Base-by-base conservation (phyloP, 2,113 vertebrate species). In the Hiodon alosoides region DNA sequence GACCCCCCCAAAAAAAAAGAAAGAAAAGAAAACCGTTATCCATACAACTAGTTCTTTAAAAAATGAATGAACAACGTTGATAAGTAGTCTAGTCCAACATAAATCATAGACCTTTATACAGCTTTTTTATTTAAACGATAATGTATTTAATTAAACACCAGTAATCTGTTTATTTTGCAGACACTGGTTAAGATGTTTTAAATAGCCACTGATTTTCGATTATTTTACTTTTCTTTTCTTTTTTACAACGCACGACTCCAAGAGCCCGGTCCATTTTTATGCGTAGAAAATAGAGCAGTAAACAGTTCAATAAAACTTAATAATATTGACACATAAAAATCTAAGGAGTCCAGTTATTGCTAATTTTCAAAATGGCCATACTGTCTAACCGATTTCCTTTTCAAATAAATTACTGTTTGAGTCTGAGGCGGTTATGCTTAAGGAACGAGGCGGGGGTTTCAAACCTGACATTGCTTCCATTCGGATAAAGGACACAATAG, bases 231-330 rank as follows among this genome's bases (percentile, higher is more conserved):
- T 31, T 62, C 51, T 50, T 8, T 70, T 13, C 52, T 48, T 2
- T 51, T 71, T 65, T 59, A 59, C n/a, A 69, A 7, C 14, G 11
- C 53, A 55, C 2, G 9, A 17, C 46, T 70, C 57, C 67, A 2
- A 76, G 62, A 71, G 6, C 51, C 13, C 58, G 47, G 16, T 54
- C 4, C 11, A 50, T 7, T 31, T 67, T 67, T 71, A 75, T 71
- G 69, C 75, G 75, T 71, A 58, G 82, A 66, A 62, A 77, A 59
- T 75, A 31, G 53, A 78, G 74, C 70, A 76, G 77, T 83, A 80
- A 84, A 85, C 78, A 78, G 71, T 79, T 79, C 64, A 79, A 85
- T 85, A 80, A 84, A 87, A 81, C 47, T 78, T 77, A 77, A 77
- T 79, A 76, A 78, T 77, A 72, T 68, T 66, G 73, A 72, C 78